phyloP scores from a whole-genome alignment of 2,797 vertebrate genomes.

The Centroberyx gerrardi region DNA sequence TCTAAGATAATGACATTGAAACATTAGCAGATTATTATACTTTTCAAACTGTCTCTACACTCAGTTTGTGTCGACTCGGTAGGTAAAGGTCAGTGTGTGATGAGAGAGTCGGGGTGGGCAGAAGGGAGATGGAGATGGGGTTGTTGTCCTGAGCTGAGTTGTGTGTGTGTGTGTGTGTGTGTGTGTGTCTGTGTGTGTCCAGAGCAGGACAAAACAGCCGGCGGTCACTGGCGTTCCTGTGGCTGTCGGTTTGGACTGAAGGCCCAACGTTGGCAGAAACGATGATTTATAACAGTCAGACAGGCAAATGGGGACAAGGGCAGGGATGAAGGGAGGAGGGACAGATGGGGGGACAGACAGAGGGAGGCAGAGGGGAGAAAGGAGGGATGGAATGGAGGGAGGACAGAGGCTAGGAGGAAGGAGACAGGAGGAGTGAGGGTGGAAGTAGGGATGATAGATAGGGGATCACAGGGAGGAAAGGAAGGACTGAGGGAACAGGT shows the following conservation, averaged over 20 bases:
- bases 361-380: neutral
- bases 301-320: slow-evolving; percentile 47
- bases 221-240: slow-evolving; percentile 39
- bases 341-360: slow-evolving; percentile 13
- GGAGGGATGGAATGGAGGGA: neutral
- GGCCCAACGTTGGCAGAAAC: slow-evolving; percentile 38
- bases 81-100: slow-evolving; percentile 16
- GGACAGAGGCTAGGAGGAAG: no score
- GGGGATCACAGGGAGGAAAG: neutral
- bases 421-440: neutral
- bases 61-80: no score
- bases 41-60: no score
- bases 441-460: neutral
- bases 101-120: neutral
- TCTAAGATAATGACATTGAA: no score
- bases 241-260: slow-evolving; percentile 35
- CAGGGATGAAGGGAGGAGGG: slow-evolving; percentile 11
- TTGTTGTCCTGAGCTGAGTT: slow-evolving; percentile 4
- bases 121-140: neutral
- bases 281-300: slow-evolving; percentile 56
- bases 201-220: slow-evolving; percentile 45
- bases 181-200: slow-evolving; percentile 17
- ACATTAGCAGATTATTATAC: no score
- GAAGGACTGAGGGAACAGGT: no score
- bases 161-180: neutral